Percentiles rank a stretch among this genome's conserved stretches.
Conservation (phyloP, 1,140 invertebrate species). For the Fopius arisanus region DNA sequence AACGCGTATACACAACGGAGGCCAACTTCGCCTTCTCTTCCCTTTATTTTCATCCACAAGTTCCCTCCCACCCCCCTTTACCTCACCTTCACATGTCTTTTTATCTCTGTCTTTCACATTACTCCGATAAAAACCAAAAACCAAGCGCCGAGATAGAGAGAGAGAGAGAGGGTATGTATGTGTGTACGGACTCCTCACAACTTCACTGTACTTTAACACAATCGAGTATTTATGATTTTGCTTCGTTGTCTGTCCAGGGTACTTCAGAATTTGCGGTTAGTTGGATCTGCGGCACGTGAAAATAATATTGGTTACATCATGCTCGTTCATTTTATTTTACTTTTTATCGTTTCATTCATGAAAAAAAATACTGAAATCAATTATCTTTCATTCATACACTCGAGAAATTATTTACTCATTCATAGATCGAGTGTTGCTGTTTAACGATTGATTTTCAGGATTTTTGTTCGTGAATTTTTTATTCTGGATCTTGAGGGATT, state of each 20-base stretch:
- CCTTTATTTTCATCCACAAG: slow-evolving; percentile 59
- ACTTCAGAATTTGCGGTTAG: not conserved
- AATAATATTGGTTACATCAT: not conserved
- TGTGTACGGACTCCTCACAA: not conserved
- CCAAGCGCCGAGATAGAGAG: not conserved
- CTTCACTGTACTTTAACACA: not conserved
- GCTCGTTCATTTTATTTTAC: too few species aligned
- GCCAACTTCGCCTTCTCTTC: slow-evolving; percentile 36
- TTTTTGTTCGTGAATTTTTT: not conserved
- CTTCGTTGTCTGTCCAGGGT: not conserved
- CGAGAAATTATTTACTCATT: not conserved
- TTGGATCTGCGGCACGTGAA: not conserved
- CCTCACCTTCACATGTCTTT: not conserved
- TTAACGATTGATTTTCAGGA: not conserved
- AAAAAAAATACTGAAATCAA: not conserved
- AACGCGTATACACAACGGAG: slow-evolving; percentile 16
- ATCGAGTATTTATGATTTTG: not conserved
- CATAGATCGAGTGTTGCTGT: not conserved
- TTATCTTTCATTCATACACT: not conserved
- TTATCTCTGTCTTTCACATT: not conserved
- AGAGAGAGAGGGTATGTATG: too few species aligned
- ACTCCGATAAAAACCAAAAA: not conserved
- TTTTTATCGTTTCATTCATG: not conserved
- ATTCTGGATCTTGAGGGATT: slow-evolving; percentile 15
- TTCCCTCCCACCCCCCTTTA: not conserved